Conservation (phyloP, 2,888 invertebrate genomes). For the Neoaliturus tenellus region DNA sequence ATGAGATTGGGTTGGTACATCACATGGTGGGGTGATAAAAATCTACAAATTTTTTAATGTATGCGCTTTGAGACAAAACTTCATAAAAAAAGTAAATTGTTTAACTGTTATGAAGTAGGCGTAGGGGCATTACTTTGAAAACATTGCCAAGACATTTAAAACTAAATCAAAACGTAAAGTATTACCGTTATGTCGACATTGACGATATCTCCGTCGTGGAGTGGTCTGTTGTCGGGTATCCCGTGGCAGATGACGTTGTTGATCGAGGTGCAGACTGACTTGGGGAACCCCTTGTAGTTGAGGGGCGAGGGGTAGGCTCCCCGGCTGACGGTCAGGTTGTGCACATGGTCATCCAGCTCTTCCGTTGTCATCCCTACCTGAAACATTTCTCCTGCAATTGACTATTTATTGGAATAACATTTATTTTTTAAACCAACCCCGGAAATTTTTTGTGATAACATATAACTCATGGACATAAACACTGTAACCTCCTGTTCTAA, state of each 20-base stretch:
- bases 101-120: too few species aligned
- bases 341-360: conserved; percentile 86
- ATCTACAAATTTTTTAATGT: too few species aligned
- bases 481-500: too few species aligned
- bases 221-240: conserved; percentile 90
- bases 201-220: conserved; percentile 91
- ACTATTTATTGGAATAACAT: neutral
- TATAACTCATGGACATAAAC: too few species aligned
- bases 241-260: conserved; percentile 96
- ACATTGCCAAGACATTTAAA: neutral
- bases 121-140: too few species aligned
- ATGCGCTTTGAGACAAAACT: too few species aligned
- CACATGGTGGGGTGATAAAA: too few species aligned
- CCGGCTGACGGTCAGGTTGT: conserved; percentile 80
- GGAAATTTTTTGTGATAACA: neutral
- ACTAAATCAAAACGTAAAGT: neutral
- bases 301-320: conserved; percentile 94
- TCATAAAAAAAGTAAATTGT: too few species aligned
- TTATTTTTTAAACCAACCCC: conserved; percentile 26
- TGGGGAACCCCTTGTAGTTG: conserved; percentile 89
- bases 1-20: too few species aligned
- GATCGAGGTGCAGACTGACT: conserved; percentile 93
- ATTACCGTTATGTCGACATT: conserved; percentile 93
- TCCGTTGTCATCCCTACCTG: conserved; percentile 80
- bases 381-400: neutral